phyloP scores from a whole-genome alignment of 1,140 invertebrate genomes.

The Eciton burchellii region DNA sequence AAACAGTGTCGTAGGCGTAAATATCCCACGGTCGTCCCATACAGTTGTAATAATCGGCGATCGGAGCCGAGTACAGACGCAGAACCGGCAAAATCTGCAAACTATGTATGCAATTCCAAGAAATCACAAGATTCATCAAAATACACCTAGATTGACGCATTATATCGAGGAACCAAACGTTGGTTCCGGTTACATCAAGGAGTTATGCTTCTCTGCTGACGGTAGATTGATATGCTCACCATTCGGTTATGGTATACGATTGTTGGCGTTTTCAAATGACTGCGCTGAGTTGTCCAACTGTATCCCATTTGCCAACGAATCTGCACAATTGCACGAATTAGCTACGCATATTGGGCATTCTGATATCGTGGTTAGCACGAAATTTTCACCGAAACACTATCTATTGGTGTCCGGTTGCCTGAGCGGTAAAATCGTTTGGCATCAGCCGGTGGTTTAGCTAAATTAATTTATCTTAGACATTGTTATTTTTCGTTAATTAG shows the following conservation, averaged over 20 bases:
- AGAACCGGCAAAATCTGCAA: slow-evolving; percentile 77
- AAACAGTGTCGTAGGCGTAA: slow-evolving; percentile 74
- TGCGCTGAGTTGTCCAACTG: slow-evolving; percentile 93
- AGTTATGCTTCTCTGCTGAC: slow-evolving; percentile 95
- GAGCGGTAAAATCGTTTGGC: slow-evolving; percentile 94
- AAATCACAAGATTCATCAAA: slow-evolving; percentile 89
- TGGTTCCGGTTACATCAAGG: slow-evolving; percentile 94
- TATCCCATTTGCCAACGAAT: slow-evolving; percentile 85
- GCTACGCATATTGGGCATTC: slow-evolving; percentile 90
- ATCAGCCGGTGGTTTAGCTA: slow-evolving; percentile 91
- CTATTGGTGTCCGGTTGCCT: slow-evolving; percentile 95
- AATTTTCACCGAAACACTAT: slow-evolving; percentile 94
- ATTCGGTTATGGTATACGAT: slow-evolving; percentile 92
- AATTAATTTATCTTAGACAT: slow-evolving; percentile 57
- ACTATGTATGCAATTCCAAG: slow-evolving; percentile 82
- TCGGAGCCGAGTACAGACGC: slow-evolving; percentile 72
- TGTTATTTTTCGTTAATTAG: slow-evolving; percentile 51
- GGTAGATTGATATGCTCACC: slow-evolving; percentile 96
- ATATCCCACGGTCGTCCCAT: slow-evolving; percentile 77
- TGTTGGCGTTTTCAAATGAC: slow-evolving; percentile 92
- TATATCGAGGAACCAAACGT: slow-evolving; percentile 95
- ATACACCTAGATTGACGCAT: slow-evolving; percentile 92
- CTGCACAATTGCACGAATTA: slow-evolving; percentile 88
- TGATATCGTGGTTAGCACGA: slow-evolving; percentile 95
- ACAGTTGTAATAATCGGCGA: slow-evolving; percentile 84